Evolutionary conservation across 2,797 vertebrate species (phyloP), one percentile per base, ranked within the genome.

Genomic region (Parotocinclus haroldoi): DNA sequence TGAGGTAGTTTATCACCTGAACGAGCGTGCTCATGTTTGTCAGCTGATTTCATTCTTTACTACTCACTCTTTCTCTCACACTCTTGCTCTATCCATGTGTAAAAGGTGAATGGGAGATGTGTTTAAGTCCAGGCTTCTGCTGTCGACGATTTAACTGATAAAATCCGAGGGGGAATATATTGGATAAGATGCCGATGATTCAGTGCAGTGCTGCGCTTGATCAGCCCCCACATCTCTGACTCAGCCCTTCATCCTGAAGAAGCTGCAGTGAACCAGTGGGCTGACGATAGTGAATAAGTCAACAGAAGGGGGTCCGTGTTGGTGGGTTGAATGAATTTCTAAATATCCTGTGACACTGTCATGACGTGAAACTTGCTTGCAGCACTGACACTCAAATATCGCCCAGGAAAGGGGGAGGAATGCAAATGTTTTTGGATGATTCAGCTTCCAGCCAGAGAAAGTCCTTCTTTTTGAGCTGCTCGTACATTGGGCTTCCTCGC

Each of bases 191-290:
- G 2, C 16, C 36, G 72, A 68, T 80, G 76, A 78, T 73, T 80
- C 79, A 78, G 67, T 63, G 69, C 55, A 37, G 59, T 70, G 63
- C 42, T 56, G 66, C 63, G 45, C 66, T 70, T 37, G 9, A 70
- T 49, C 72, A 79, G 76, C 85, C 77, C 80, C 83, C 84, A 80
- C 73, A 54, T 68, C 65, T 10, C 74, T 89, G 87, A 89, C 74
- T 91, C 89, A 88, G 84, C 81, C 60, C 73, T 69, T 10, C 63
- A 71, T 52, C 60, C 58, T 63, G 8, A 60, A 51, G 62, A 54
- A 45, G 60, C 56, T 53, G 54, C 17, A 19, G 66, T 8, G 11
- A 55, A 46, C 58, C 45, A 79, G 68, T 70, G 72, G 68, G 60
- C 54, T 46, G 66, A 27, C 5, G 27, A 53, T 37, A 54, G 12